Conservation (phyloP, 2,113 vertebrate genomes). For the Aplodontia rufa region DNA sequence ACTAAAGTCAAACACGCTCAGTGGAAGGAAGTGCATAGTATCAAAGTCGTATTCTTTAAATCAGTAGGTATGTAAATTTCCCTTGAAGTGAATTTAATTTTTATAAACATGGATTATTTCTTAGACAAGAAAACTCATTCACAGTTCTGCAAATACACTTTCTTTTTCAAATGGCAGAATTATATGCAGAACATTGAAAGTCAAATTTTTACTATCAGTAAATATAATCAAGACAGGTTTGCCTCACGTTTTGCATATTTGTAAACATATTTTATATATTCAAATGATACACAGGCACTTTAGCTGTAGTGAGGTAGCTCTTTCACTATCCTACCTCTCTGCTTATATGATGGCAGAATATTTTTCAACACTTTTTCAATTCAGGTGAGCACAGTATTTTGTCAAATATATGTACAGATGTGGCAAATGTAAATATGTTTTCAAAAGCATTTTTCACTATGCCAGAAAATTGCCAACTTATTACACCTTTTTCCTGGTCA, state of each 20-base stretch:
- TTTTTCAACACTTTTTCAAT: neutral
- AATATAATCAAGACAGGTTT: conserved; percentile 52
- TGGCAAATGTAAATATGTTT: neutral
- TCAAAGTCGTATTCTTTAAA: conserved; percentile 35
- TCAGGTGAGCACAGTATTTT: neutral
- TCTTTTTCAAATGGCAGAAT: conserved; percentile 48
- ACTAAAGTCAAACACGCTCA: neutral
- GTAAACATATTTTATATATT: conserved; percentile 12
- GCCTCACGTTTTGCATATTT: conserved; percentile 27
- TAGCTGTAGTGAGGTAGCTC: neutral
- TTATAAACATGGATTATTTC: conserved; percentile 37
- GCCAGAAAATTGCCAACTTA: neutral
- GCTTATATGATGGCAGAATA: neutral
- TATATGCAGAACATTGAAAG: conserved; percentile 6
- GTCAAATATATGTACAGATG: neutral
- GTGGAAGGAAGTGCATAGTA: neutral
- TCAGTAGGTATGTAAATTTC: conserved; percentile 16
- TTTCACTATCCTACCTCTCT: neutral
- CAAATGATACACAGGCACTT: neutral
- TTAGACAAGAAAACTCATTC: conserved; percentile 48
- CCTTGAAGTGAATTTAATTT: conserved; percentile 44
- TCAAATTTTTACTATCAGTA: conserved; percentile 35
- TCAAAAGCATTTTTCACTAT: neutral
- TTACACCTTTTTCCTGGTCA: neutral
- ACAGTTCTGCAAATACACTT: neutral